A percentile compares a stretch with the other conserved stretches of the same genome.
Conservation (phyloP, 2,888 invertebrate genomes). For the Mycalesis mineus region DNA sequence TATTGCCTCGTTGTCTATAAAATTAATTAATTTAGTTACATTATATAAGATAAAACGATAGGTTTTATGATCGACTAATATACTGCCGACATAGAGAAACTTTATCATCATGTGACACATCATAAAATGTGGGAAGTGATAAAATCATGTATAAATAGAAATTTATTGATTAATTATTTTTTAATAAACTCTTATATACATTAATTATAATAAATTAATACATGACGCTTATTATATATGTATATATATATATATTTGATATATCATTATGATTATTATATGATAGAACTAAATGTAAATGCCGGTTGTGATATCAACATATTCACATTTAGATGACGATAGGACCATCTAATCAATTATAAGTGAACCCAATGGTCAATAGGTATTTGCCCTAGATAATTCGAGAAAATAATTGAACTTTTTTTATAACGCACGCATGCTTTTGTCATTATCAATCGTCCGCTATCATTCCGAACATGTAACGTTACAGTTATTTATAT, state of each 20-base stretch:
- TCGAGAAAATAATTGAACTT: neutral
- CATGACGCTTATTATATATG: too few species aligned
- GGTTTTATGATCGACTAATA: neutral
- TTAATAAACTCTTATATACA: neutral
- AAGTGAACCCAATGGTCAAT: neutral
- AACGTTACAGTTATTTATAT: neutral
- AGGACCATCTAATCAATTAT: neutral
- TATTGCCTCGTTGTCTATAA: neutral
- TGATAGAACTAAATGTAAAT: too few species aligned
- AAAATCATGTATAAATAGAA: neutral
- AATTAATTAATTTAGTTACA: neutral
- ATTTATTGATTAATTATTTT: neutral
- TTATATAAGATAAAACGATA: neutral
- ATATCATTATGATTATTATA: too few species aligned
- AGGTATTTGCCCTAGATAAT: conserved; percentile 8
- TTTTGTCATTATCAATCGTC: conserved; percentile 3
- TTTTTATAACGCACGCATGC: neutral
- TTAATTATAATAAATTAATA: neutral
- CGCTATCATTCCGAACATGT: neutral
- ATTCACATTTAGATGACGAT: neutral
- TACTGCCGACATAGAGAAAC: neutral
- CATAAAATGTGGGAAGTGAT: neutral
- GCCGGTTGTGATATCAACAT: too few species aligned
- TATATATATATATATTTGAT: too few species aligned
- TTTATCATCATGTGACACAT: neutral